Conservation (phyloP, 1,140 invertebrate species). For the Ridgeia piscesae region DNA sequence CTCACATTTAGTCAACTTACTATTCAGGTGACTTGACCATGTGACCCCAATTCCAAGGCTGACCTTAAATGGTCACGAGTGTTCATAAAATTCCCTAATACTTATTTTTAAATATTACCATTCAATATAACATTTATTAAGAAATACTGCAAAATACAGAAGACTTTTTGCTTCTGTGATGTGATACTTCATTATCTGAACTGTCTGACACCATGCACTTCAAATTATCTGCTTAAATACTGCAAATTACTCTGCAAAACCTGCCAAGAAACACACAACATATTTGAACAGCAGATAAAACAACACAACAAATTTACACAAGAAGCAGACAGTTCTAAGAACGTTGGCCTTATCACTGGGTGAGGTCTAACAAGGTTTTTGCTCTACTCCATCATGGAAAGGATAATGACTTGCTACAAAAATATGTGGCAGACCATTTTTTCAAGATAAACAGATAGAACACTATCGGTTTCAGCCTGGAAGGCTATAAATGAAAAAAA, state of each 20-base stretch:
- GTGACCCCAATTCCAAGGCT: too few relatives aligned
- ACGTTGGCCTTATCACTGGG: neutral
- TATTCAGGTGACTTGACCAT: too few relatives aligned
- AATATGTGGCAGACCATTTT: neutral
- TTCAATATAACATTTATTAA: too few relatives aligned
- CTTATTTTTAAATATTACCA: too few relatives aligned
- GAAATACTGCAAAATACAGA: too few relatives aligned
- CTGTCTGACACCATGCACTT: too few relatives aligned
- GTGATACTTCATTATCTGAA: too few relatives aligned
- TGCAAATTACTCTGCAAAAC: neutral
- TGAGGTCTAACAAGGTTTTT: neutral
- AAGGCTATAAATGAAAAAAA: neutral
- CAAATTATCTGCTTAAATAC: neutral
- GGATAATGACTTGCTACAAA: neutral
- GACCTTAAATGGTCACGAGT: too few relatives aligned
- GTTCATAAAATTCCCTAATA: too few relatives aligned
- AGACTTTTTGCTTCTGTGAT: too few relatives aligned
- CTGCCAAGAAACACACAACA: neutral
- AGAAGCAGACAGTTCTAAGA: neutral
- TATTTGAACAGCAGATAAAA: neutral
- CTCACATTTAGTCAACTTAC: too few relatives aligned
- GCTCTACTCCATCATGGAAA: neutral
- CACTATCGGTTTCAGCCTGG: neutral
- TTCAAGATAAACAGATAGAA: neutral
- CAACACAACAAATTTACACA: neutral